phyloP scores from a whole-genome alignment of 2,888 invertebrate genomes.

The Polyommatus icarus region DNA sequence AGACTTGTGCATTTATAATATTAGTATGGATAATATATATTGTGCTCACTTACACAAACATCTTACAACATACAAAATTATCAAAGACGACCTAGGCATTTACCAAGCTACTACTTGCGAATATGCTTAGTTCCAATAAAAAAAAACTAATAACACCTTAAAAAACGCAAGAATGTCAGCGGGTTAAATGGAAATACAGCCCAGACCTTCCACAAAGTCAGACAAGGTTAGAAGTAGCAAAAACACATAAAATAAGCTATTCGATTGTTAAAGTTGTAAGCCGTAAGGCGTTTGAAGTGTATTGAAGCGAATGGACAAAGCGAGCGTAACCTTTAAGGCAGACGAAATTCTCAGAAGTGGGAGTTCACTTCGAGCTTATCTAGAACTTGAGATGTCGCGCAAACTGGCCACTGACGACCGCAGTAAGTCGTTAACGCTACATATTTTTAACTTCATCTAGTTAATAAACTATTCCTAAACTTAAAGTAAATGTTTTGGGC shows the following conservation, averaged over 20 bases:
- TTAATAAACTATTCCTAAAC: background rate
- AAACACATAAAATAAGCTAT: slow-evolving; percentile 14
- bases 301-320: slow-evolving; percentile 6
- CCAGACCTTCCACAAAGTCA: slow-evolving; percentile 8
- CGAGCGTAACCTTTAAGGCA: slow-evolving; percentile 22
- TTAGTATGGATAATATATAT: no score
- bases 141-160: no score
- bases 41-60: background rate
- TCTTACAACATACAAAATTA: background rate
- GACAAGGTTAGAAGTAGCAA: slow-evolving; percentile 13
- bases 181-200: background rate
- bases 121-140: background rate
- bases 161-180: background rate
- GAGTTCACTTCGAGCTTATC: slow-evolving; percentile 2
- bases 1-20: no score
- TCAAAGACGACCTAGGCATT: background rate
- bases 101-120: background rate
- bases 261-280: slow-evolving; percentile 4
- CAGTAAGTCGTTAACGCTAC: background rate
- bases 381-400: background rate
- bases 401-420: background rate
- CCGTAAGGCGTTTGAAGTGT: slow-evolving; percentile 6
- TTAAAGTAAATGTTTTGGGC: background rate
- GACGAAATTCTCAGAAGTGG: slow-evolving; percentile 27
- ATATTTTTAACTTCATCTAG: background rate